Percentiles rank a stretch among this genome's conserved stretches.
Conservation (phyloP, 2,888 invertebrate species). For the Plagiodera versicolora region DNA sequence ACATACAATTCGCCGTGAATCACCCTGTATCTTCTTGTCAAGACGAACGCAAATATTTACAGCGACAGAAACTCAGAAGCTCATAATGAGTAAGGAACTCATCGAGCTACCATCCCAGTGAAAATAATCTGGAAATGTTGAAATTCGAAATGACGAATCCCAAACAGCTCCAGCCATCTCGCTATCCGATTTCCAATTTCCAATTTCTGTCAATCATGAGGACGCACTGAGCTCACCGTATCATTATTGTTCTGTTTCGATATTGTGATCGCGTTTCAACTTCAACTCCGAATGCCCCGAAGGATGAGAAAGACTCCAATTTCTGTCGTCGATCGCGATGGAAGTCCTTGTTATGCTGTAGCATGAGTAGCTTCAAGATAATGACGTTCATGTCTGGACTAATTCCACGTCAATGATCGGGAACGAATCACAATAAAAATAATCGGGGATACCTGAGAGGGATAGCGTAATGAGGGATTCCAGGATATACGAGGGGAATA, state of each 20-base stretch:
- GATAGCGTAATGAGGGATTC: no score
- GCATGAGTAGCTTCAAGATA: not conserved
- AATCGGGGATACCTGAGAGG: no score
- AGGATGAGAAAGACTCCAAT: slow-evolving; percentile 32
- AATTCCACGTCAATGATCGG: not conserved
- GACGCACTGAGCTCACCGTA: not conserved
- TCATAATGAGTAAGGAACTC: no score
- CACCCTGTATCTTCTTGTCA: not conserved
- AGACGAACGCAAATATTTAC: not conserved
- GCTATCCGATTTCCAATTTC: no score
- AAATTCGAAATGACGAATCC: no score
- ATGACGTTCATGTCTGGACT: not conserved
- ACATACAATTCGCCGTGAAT: no score
- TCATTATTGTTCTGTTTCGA: slow-evolving; percentile 18
- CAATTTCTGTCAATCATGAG: not conserved
- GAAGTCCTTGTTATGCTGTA: slow-evolving; percentile 20
- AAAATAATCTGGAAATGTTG: no score
- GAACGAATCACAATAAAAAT: not conserved
- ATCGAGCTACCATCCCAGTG: no score
- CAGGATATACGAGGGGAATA: no score
- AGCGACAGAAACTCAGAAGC: not conserved
- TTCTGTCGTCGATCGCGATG: slow-evolving; percentile 30
- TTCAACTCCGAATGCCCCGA: slow-evolving; percentile 23
- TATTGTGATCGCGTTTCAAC: slow-evolving; percentile 8
- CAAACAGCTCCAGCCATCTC: no score